Conservation (phyloP, 2,113 vertebrate genomes). For the Eudyptes chrysolophus region DNA sequence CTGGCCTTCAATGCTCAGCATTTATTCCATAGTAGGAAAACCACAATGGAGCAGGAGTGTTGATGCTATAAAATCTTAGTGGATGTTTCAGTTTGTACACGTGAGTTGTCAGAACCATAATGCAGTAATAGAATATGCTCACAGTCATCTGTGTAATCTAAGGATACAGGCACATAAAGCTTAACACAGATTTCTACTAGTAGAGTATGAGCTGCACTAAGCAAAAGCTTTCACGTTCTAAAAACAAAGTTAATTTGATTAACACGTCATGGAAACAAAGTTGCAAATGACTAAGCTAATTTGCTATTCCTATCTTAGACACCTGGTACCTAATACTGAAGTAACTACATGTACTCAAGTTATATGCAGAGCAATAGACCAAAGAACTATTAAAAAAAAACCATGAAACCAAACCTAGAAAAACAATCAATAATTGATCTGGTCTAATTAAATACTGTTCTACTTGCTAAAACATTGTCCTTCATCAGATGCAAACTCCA, state of each 20-base stretch:
- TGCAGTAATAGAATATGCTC: neutral
- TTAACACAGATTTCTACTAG: neutral
- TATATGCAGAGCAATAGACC: neutral
- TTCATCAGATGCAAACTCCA: neutral
- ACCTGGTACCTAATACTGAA: neutral
- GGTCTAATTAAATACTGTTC: neutral
- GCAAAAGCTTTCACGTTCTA: neutral
- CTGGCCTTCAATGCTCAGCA: neutral
- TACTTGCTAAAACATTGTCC: neutral
- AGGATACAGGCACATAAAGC: neutral
- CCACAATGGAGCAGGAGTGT: neutral
- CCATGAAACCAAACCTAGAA: neutral
- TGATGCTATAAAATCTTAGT: neutral
- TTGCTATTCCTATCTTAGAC: neutral
- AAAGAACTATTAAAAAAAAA: neutral
- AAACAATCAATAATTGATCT: neutral
- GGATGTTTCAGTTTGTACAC: neutral
- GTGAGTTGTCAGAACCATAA: neutral
- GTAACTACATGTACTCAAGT: neutral
- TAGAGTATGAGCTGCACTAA: neutral
- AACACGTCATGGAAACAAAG: neutral
- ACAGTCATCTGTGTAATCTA: neutral
- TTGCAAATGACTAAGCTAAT: neutral
- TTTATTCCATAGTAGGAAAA: neutral
- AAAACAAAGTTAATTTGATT: conserved; percentile 2